phyloP scores from a whole-genome alignment of 2,888 invertebrate genomes.

The Epirrita christyi region DNA sequence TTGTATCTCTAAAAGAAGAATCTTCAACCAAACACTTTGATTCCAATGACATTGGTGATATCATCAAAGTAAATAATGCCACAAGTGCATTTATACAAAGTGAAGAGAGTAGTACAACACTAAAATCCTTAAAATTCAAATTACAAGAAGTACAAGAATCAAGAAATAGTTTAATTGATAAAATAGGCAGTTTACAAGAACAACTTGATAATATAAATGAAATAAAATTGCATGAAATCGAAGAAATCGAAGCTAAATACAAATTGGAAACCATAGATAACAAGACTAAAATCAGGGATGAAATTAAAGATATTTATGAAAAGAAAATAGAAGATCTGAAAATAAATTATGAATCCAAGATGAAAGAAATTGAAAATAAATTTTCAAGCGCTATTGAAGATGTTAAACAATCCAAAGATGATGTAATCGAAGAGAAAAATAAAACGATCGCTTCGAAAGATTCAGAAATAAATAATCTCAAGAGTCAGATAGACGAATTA shows the following conservation, averaged over 20 bases:
- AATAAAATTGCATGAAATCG: slow-evolving; percentile 61
- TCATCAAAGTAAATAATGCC: slow-evolving; percentile 51
- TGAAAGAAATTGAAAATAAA: slow-evolving; percentile 51
- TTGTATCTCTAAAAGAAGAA: slow-evolving; percentile 57
- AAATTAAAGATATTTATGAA: slow-evolving; percentile 54
- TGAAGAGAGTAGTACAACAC: slow-evolving; percentile 51
- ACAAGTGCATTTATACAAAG: slow-evolving; percentile 48
- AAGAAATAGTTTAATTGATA: slow-evolving; percentile 57
- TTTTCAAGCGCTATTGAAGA: slow-evolving; percentile 46
- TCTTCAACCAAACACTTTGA: slow-evolving; percentile 42
- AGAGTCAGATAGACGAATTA: slow-evolving; percentile 55
- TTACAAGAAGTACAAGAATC: slow-evolving; percentile 62
- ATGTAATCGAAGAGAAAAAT: slow-evolving; percentile 55
- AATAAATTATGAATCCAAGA: slow-evolving; percentile 52
- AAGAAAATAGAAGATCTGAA: slow-evolving; percentile 60
- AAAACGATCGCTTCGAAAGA: slow-evolving; percentile 59
- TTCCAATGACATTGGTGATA: slow-evolving; percentile 34
- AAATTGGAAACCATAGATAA: slow-evolving; percentile 61
- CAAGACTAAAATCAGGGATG: slow-evolving; percentile 55
- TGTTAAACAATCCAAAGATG: slow-evolving; percentile 46
- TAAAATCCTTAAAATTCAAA: slow-evolving; percentile 58
- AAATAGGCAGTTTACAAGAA: slow-evolving; percentile 56
- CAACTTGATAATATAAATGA: slow-evolving; percentile 58
- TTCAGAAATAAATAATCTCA: slow-evolving; percentile 56
- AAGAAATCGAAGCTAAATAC: slow-evolving; percentile 61